These are phyloP conservation scores for Cardiocondyla obscurior DNA, from an alignment of 1,140 invertebrate species.

Conservation along the genomic window DNA sequence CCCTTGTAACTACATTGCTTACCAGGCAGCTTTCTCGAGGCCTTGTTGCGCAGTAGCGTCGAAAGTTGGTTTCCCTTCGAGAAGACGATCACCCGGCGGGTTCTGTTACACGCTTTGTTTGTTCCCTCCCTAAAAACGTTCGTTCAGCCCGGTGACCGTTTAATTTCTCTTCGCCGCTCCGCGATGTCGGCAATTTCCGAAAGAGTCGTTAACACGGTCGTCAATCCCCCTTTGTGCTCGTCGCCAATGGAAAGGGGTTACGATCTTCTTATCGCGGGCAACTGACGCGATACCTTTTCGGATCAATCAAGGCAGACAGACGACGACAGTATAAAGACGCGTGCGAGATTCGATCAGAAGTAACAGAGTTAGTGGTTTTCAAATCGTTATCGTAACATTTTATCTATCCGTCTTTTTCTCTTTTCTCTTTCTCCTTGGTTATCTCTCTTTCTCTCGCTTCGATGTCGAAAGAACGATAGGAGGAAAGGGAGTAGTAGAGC, in stretches of 20 bases:
- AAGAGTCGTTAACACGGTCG: conserved; percentile 32
- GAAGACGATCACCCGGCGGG: not conserved
- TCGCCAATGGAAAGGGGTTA: not conserved
- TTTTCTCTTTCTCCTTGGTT: not conserved
- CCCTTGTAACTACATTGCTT: conserved; percentile 19
- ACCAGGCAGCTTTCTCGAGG: conserved; percentile 6
- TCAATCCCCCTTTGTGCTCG: conserved; percentile 19
- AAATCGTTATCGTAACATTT: not conserved
- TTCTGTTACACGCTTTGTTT: conserved; percentile 31
- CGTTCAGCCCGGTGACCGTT: not conserved
- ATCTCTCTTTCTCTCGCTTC: not conserved
- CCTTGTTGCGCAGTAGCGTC: conserved; percentile 15
- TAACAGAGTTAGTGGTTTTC: not conserved
- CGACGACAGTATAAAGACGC: not conserved
- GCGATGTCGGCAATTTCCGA: conserved; percentile 41
- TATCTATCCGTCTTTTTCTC: not conserved
- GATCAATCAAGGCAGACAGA: not conserved
- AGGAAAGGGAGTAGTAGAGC: not conserved
- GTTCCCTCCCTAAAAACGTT: conserved; percentile 17
- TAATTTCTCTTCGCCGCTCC: conserved; percentile 21
- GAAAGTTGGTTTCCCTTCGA: not conserved
- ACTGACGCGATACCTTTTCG: not conserved
- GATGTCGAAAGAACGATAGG: conserved; percentile 24
- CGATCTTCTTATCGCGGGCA: conserved; percentile 7
- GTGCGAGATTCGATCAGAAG: not conserved